Evolutionary conservation across 2,888 invertebrate genomes (phyloP).

Genomic region (Ophion ventricosus): DNA sequence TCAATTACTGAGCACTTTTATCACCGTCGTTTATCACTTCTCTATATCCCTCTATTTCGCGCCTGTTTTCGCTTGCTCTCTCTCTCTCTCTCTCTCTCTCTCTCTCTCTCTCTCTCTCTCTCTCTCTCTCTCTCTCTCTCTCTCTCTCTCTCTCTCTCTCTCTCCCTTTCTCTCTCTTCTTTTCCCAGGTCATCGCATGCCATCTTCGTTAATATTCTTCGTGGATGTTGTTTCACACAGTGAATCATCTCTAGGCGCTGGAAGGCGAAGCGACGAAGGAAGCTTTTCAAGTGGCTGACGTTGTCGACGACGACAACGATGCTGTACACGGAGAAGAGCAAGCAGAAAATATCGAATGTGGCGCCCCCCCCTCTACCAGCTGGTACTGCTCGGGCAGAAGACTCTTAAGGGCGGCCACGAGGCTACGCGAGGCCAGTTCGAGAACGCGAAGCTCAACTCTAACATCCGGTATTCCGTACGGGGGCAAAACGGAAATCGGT

Average conservation of each 20-base stretch:
- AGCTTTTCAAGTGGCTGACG: slow-evolving; percentile 4
- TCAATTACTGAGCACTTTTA: neutral
- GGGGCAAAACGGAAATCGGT: slow-evolving; percentile 77
- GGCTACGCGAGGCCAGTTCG: slow-evolving; percentile 81
- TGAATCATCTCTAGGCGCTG: slow-evolving; percentile 54
- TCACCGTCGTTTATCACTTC: neutral
- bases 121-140: slow-evolving; percentile 21
- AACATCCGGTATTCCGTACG: slow-evolving; percentile 80
- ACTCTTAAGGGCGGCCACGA: slow-evolving; percentile 82
- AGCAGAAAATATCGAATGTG: slow-evolving; percentile 35
- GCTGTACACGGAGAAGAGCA: slow-evolving; percentile 49
- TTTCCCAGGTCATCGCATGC: slow-evolving; percentile 30
- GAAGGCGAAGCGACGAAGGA: slow-evolving; percentile 39
- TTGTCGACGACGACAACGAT: slow-evolving; percentile 6
- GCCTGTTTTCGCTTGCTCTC: neutral
- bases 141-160: neutral
- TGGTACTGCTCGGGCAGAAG: slow-evolving; percentile 76
- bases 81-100: slow-evolving; percentile 59
- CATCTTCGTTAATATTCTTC: slow-evolving; percentile 71
- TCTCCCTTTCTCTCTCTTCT: slow-evolving; percentile 61
- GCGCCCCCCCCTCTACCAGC: slow-evolving; percentile 57
- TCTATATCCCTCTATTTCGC: slow-evolving; percentile 30
- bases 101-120: slow-evolving; percentile 59
- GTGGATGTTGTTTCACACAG: slow-evolving; percentile 56
- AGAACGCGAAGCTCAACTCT: slow-evolving; percentile 82